phyloP scores from a whole-genome alignment of 2,797 vertebrate genomes.

The Chiroxiphia lanceolata region DNA sequence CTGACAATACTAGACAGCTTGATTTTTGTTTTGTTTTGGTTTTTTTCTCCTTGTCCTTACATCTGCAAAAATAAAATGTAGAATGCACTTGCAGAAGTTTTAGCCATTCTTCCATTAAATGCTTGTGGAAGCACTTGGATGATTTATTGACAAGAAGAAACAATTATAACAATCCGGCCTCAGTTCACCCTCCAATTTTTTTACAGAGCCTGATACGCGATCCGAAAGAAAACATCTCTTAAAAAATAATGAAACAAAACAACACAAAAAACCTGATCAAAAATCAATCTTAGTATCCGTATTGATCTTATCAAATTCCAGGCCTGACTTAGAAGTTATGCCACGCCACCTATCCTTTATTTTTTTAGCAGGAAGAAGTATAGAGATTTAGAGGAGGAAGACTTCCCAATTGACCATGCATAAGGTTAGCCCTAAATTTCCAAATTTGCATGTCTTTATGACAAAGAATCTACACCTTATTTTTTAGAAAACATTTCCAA shows the following conservation, averaged over 20 bases:
- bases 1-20: neutral
- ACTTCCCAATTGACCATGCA: fast-evolving
- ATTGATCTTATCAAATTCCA: neutral
- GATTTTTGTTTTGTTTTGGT: fast-evolving
- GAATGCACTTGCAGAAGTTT: neutral
- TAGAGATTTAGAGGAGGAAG: neutral
- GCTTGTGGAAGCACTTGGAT: neutral
- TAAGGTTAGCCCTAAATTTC: neutral
- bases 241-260: neutral
- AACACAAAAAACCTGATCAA: fast-evolving
- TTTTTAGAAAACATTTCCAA: neutral
- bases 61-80: neutral
- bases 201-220: neutral
- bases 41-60: neutral
- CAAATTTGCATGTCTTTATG: neutral
- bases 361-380: neutral
- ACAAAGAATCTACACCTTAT: neutral
- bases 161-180: neutral
- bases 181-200: neutral
- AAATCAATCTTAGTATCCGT: neutral
- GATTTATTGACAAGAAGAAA: neutral
- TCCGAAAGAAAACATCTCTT: neutral
- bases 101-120: neutral
- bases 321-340: neutral
- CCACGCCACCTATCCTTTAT: neutral